Evolutionary conservation across 2,888 invertebrate genomes (phyloP), one percentile per base, ranked within the genome.

Genomic region (Plebejus anna): DNA sequence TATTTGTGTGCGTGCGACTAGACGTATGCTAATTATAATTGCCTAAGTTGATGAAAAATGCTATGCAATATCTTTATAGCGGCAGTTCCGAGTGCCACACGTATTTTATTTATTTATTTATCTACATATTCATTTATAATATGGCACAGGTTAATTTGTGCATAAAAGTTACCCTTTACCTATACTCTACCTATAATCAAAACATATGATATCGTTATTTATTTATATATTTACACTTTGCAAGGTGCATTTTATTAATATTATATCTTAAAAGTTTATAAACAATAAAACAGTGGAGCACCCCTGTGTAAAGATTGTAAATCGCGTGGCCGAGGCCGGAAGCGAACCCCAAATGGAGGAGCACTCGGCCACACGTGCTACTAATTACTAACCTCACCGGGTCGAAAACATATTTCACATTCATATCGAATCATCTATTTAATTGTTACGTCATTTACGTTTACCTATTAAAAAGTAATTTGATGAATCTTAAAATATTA

Each of bases 251-350:
- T n/a, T 59, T n/a, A n/a, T 59, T n/a, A 59, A 59, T n/a, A 32
- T 66, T n/a, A 32, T 66, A 32, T 66, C 28, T 66, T 4, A 13
- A 66, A 2, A 28, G 32, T 66, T 32, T 13, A 61, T 32, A 32
- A 66, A 36, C 66, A 66, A 66, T 66, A 70, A 77, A 82, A 83
- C 80, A 77, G 84, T 86, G 85, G 61, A 9, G 51, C n/a, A 82
- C 82, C 80, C 80, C 84, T 83, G 80, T 11, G 61, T 71, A 77
- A 79, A 78, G 80, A 80, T 75, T 78, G 71, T 77, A 82, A 81
- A 86, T 90, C 83, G 90, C 90, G 89, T 90, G 89, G 81, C 76
- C 73, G 77, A 38, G 77, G 81, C 90, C 88, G 90, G 90, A 90
- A 89, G 80, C 79, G 85, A 86, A 86, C 88, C 87, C 88, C 85